Evolutionary conservation across 2,888 invertebrate species (phyloP).

Genomic region (Cetonia aurata): DNA sequence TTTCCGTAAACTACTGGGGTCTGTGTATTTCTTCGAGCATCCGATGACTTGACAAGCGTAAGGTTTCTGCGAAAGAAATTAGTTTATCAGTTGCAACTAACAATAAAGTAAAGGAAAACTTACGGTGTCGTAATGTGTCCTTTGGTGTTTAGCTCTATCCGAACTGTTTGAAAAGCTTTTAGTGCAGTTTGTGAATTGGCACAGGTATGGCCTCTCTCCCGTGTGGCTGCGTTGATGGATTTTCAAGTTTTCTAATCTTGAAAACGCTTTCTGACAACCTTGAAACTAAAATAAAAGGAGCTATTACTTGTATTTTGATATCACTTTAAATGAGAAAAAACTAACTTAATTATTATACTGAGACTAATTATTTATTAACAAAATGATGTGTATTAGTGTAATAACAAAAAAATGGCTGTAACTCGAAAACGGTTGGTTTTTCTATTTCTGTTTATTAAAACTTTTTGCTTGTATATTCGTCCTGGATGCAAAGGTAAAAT

Average conservation of each 20-base stretch:
- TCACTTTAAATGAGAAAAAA: too few relatives aligned
- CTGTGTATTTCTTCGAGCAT: constrained; percentile 93
- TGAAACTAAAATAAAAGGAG: constrained; percentile 78
- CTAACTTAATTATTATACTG: too few relatives aligned
- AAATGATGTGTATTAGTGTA: too few relatives aligned
- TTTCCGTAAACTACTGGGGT: constrained; percentile 92
- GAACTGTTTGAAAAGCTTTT: constrained; percentile 99
- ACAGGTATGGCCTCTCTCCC: constrained; percentile 95
- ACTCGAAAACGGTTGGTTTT: too few relatives aligned
- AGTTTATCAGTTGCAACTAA: not conserved
- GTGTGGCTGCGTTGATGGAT: constrained; percentile 97
- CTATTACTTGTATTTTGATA: too few relatives aligned
- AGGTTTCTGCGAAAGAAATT: constrained; percentile 78
- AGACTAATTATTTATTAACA: too few relatives aligned
- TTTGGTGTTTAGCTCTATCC: constrained; percentile 97
- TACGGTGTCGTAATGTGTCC: constrained; percentile 98
- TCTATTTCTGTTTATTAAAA: too few relatives aligned
- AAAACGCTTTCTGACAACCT: constrained; percentile 96
- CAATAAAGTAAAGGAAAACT: constrained; percentile 61
- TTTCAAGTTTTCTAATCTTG: constrained; percentile 96
- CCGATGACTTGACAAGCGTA: constrained; percentile 91
- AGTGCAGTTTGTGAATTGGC: constrained; percentile 91
- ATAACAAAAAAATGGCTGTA: too few relatives aligned
- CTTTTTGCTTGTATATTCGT: too few relatives aligned
- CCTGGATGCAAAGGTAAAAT: too few relatives aligned